Base-by-base conservation (phyloP, 2,888 invertebrate species). In the Argyresthia goedartella region DNA sequence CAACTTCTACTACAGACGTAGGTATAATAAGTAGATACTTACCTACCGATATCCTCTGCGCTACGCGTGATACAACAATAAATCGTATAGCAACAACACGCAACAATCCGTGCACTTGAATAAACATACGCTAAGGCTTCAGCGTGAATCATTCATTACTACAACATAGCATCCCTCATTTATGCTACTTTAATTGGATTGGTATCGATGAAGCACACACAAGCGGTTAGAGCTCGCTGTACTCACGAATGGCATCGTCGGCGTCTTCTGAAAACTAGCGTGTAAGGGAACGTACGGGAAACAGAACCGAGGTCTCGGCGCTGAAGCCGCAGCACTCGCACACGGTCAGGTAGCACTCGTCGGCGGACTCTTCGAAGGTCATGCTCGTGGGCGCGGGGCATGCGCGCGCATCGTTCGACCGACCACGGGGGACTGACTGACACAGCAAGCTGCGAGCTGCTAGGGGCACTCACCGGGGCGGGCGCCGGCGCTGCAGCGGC, bases 261-360 rank as follows among this genome's bases (percentile, higher is more conserved):
- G 59, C 68, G 67, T 63, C 73, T 77, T 71, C 73, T 72, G 79
- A 67, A 76, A 78, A 78, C 80, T 81, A 84, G 66, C 73, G 79
- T 76, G 74, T 78, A 82, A 80, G 67, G 64, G 65, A 84, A 86
- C 87, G 85, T 85, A 87, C 87, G 68, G 82, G 73, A 72, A 73
- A 71, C 69, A 87, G 69, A 60, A 86, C 75, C 57, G 80, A 66
- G 63, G 87, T 86, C 78, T 87, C 86, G 48, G 79, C 70, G 82
- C 80, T 85, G 81, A 86, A 87, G 62, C 87, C 87, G 75, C 87
- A 87, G 71, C 87, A 87, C 71, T 87, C 86, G 77, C 87, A 87
- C 73, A 86, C 86, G 58, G 78, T 76, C 60, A 81, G 74, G 70
- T 81, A 81, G 70, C 80, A 76, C 71, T 82, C 79, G 73, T 87